Conservation (phyloP, 2,888 invertebrate species). For the Kuschelorhynchus macadamiae region DNA sequence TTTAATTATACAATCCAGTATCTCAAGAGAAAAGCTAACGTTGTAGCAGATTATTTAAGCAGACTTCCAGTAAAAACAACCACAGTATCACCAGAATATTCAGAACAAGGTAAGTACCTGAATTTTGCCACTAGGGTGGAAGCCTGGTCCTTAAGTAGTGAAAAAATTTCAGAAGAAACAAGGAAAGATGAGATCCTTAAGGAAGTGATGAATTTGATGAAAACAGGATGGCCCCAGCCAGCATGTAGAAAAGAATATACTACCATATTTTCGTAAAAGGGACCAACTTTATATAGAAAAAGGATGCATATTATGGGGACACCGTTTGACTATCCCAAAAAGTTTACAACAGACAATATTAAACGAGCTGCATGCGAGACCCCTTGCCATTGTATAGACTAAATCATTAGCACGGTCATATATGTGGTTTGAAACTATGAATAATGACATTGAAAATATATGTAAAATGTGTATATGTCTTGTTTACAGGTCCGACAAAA, state of each 20-base stretch:
- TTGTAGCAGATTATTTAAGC: too few species aligned
- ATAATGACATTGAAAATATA: slow-evolving; percentile 53
- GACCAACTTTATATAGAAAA: background rate
- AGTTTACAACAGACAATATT: slow-evolving; percentile 45
- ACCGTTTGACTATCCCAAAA: slow-evolving; percentile 31
- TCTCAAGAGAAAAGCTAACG: too few species aligned
- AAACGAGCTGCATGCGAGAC: slow-evolving; percentile 53
- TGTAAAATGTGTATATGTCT: slow-evolving; percentile 51
- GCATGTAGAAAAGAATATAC: background rate
- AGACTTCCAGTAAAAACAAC: too few species aligned
- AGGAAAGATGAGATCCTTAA: background rate
- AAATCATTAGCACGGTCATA: slow-evolving; percentile 53
- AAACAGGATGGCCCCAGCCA: background rate
- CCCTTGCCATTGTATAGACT: slow-evolving; percentile 56
- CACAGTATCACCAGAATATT: too few species aligned
- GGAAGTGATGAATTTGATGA: too few species aligned
- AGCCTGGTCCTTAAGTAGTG: background rate
- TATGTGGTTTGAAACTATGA: slow-evolving; percentile 55
- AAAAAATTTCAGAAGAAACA: background rate
- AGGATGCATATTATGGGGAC: slow-evolving; percentile 12
- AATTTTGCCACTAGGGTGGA: background rate
- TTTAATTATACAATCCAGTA: too few species aligned
- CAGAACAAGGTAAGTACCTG: background rate
- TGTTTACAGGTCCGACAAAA: slow-evolving; percentile 43
- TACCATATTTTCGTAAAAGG: background rate